Percentiles rank a stretch among this genome's conserved stretches.
These are phyloP conservation scores for Heliornis fulica DNA, from an alignment of 2,113 vertebrate species.

Conservation along the genomic window DNA sequence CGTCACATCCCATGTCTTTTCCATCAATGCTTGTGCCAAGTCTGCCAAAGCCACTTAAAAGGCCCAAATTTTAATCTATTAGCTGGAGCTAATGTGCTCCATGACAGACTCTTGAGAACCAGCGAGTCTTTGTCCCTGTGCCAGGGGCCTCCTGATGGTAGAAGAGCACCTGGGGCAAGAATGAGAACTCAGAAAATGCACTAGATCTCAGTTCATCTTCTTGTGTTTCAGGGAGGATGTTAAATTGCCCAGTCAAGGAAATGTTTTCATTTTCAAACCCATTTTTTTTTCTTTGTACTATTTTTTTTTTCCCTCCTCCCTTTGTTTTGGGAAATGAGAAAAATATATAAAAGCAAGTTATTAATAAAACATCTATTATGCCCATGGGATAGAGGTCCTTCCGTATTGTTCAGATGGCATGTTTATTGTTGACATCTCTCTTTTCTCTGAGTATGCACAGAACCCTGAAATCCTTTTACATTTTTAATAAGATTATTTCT, in stretches of 20 bases:
- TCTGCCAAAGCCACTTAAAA: not conserved
- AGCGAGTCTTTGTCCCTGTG: not conserved
- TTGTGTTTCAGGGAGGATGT: not conserved
- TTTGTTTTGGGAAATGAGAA: slow-evolving; percentile 55
- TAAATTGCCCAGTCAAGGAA: not conserved
- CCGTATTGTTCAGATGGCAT: slow-evolving; percentile 61
- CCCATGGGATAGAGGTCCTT: slow-evolving; percentile 63
- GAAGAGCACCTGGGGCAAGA: not conserved
- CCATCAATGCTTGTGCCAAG: not conserved
- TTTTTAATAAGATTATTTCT: slow-evolving; percentile 73
- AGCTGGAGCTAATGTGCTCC: not conserved
- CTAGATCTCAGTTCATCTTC: not conserved
- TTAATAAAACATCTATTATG: slow-evolving; percentile 69
- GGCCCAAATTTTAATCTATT: not conserved
- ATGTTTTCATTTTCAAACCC: slow-evolving; percentile 25
- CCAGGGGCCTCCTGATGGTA: not conserved
- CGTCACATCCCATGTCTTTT: not conserved
- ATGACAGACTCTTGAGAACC: not conserved
- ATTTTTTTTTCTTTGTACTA: not conserved
- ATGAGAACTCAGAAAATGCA: not conserved
- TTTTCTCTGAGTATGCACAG: slow-evolving; percentile 64
- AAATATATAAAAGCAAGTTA: slow-evolving; percentile 60
- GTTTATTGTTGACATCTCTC: slow-evolving; percentile 72
- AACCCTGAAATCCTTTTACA: slow-evolving; percentile 72
- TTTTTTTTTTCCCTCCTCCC: no score